Evolutionary conservation across 2,888 invertebrate species (phyloP).

Genomic region (Drosophila incognita): DNA sequence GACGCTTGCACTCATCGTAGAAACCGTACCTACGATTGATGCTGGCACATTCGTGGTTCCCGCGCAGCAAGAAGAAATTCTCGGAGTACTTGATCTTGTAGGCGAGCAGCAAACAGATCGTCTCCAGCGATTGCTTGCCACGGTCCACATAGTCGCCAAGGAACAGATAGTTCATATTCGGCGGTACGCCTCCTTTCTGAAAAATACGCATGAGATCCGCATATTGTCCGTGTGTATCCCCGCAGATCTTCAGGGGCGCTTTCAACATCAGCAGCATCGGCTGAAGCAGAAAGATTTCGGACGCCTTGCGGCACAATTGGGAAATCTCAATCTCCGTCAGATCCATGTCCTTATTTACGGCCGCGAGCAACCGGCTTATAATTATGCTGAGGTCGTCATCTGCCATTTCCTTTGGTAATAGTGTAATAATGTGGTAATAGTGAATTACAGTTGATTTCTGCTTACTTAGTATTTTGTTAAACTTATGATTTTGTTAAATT

Average conservation of each 20-base stretch:
- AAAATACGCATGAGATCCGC: no score
- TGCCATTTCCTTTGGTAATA: no score
- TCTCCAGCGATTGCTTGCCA: constrained; percentile 98
- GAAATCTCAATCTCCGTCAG: no score
- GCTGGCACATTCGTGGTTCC: constrained; percentile 98
- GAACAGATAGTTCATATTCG: constrained; percentile 92
- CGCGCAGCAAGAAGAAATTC: constrained; percentile 97
- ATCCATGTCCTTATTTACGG: no score
- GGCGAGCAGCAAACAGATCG: constrained; percentile 96
- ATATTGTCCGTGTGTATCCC: constrained; percentile 97
- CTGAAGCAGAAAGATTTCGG: constrained; percentile 96
- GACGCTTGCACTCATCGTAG: constrained; percentile 96
- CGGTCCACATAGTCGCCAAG: constrained; percentile 98
- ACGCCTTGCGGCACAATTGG: constrained; percentile 92
- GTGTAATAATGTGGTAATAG: no score
- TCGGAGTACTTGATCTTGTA: constrained; percentile 99
- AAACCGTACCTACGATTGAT: constrained; percentile 97
- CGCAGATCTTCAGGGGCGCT: constrained; percentile 99
- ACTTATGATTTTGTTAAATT: no score
- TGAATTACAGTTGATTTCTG: no score
- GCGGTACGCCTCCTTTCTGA: constrained; percentile 89
- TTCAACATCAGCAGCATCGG: constrained; percentile 98
- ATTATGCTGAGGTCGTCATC: no score
- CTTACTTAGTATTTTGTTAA: no score
- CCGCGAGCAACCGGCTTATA: no score